Evolutionary conservation across 1,140 invertebrate genomes (phyloP), one percentile per base, ranked within the genome.

Genomic region (Patella vulgata): DNA sequence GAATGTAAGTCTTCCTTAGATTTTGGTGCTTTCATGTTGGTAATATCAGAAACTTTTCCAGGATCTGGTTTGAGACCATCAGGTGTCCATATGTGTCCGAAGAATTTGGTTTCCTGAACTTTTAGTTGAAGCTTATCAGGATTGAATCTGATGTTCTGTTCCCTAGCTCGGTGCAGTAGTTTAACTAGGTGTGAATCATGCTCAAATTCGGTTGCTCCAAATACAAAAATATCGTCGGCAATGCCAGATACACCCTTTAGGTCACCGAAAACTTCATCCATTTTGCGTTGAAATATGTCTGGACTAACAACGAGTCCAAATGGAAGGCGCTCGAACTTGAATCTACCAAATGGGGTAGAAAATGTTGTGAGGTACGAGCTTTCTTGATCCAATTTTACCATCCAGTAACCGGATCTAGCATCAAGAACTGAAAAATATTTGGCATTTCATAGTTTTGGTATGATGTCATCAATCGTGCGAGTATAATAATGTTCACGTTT

Each of bases 31-130:
- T 14, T 36, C 59, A 66, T 62, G n/a, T 61, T 25, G 6, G 42
- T 27, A 72, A 87, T 82, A 2, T 79, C 75, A n/a, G 60, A 43
- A 19, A 85, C 63, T 62, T 87, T 87, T 14, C 78, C 75, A 0
- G 82, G 82, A 66, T 85, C 80, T 0, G 79, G 68, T 39, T 71
- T 59, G 2, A 85, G n/a, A n/a, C 86, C 86, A 12, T 78, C 44
- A 1, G n/a, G 40, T 36, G 44, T 63, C 6, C 76, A 46, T 23
- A 55, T 27, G 31, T 77, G 64, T 52, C 79, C 75, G 30, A 81
- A 42, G 59, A 66, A 74, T 9, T 30, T 47, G 3, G 68, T 52
- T 58, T 61, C 43, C 14, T 42, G 3, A 9, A 39, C n/a, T 23
- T 59, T n/a, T 17, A 69, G 19, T n/a, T 62, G n/a, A 42, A 46